phyloP scores from a whole-genome alignment of 2,888 invertebrate species.

The Agrypnus murinus region DNA sequence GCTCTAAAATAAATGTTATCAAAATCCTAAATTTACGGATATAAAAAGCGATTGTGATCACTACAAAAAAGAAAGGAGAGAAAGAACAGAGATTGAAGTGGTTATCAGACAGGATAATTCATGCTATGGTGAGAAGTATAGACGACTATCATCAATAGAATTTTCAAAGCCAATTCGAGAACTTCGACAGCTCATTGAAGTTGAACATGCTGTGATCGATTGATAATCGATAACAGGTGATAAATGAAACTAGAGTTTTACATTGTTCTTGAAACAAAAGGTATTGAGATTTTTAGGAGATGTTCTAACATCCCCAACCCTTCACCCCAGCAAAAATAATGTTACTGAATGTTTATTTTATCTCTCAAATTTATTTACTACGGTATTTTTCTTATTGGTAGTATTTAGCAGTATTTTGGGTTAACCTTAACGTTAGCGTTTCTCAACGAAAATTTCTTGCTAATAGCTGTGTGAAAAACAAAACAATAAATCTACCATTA shows the following conservation, averaged over 20 bases:
- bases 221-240: slow-evolving; percentile 23
- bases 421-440: too few species aligned
- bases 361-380: too few species aligned
- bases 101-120: slow-evolving; percentile 9
- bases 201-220: slow-evolving; percentile 16
- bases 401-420: too few species aligned
- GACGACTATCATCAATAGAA: slow-evolving; percentile 21
- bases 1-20: not conserved
- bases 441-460: too few species aligned
- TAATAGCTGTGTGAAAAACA: too few species aligned
- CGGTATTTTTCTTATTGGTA: too few species aligned
- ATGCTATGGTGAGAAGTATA: slow-evolving; percentile 2
- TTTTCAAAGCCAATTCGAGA: slow-evolving; percentile 22
- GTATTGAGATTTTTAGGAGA: too few species aligned
- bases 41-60: not conserved
- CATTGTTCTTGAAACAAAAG: not conserved
- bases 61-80: not conserved
- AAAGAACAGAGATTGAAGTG: not conserved
- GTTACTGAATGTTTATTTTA: too few species aligned
- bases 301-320: too few species aligned
- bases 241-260: slow-evolving; percentile 16
- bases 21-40: not conserved
- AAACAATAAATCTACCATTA: too few species aligned
- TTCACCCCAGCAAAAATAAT: too few species aligned
- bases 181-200: slow-evolving; percentile 26